Evolutionary conservation across 1,140 invertebrate genomes (phyloP), one percentile per base, ranked within the genome.

Genomic region (Psix sp.): DNA sequence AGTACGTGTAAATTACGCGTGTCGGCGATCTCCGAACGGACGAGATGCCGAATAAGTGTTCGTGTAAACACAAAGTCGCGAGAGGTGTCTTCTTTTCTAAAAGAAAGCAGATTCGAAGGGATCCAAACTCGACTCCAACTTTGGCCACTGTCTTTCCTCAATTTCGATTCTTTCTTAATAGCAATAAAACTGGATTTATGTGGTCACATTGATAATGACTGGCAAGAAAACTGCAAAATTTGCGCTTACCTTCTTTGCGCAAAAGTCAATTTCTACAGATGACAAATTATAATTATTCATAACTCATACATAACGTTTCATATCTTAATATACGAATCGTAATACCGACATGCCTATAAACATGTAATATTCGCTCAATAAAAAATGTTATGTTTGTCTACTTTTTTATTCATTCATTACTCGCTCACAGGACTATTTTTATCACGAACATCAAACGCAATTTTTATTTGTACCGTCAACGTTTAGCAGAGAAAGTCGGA

Each of bases 1-100:
- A 71, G 72, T 74, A 74, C 54, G 66, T 71, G 73, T 70, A 71
- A 71, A 72, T 67, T 65, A 71, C 73, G 48, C 71, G 62, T 65
- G 52, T 57, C 68, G 68, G 51, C 39, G 52, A 45, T 57, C 42
- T 20, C 15, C 36, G 13, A 21, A 33, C 33, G 51, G 43, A 45
- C 51, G 45, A 49, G 45, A 43, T 40, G 67, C 67, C 54, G 21
- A 65, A 72, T 65, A 52, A 57, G 59, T 46, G 52, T 62, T 56
- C 40, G 63, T 48, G 54, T 40, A 40, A 68, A 68, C 33, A 14
- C 65, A 52, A 13, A 35, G 31, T 33, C 43, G 14, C 15, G 36
- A 2, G 14, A 26, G 24, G 16, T 48, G 35, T 49, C 48, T n/a
- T 29, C 66, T 54, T 70, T 70, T 60, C 54, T 60, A 70, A 70